A percentile compares a stretch with the other conserved stretches of the same genome.
Evolutionary conservation across 1,140 invertebrate genomes (phyloP).

Genomic region (Sarcophaga peregrina): DNA sequence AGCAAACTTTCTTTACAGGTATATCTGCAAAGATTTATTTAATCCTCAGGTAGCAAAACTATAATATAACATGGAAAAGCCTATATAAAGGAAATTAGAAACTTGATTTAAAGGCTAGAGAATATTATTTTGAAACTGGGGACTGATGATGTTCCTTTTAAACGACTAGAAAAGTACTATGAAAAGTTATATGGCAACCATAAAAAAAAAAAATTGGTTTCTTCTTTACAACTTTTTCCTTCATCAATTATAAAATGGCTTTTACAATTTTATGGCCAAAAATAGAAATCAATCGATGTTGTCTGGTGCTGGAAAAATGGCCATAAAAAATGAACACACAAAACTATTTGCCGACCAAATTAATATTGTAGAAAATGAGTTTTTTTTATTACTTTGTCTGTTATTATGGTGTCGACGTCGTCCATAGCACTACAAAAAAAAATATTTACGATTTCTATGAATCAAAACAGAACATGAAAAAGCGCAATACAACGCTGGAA

Average conservation of each 20-base stretch:
- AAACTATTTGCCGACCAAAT: not conserved
- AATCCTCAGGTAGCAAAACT: no score
- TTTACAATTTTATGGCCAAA: not conserved
- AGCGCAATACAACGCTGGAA: not conserved
- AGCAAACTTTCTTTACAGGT: not conserved
- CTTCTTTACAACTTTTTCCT: no score
- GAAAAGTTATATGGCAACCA: no score
- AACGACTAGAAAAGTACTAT: no score
- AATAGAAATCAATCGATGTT: not conserved
- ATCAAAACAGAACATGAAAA: conserved; percentile 15
- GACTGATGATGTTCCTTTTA: no score
- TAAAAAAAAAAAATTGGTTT: no score
- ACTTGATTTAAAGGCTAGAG: no score
- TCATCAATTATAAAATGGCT: no score
- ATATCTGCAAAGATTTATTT: not conserved
- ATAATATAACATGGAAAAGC: no score
- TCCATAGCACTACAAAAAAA: not conserved
- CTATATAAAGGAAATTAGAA: no score
- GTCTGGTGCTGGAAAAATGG: not conserved
- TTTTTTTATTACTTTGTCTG: not conserved
- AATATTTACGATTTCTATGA: conserved; percentile 12
- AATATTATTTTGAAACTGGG: no score
- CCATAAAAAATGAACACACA: not conserved
- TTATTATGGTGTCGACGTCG: not conserved
- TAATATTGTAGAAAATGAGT: not conserved